Evolutionary conservation across 2,888 invertebrate species (phyloP).

Genomic region (Julus scanicus): DNA sequence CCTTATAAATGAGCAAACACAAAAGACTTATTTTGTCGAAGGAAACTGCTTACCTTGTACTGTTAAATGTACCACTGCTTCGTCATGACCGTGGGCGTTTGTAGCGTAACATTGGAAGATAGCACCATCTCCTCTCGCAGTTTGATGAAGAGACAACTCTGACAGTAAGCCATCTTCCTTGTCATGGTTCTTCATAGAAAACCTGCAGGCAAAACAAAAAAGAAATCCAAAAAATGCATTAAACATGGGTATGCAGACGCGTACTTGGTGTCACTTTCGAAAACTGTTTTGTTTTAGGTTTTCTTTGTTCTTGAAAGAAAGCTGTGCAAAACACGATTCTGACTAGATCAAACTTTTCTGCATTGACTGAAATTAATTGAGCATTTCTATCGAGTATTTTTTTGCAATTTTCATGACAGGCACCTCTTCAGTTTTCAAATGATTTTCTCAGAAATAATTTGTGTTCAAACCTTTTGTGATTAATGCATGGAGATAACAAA

Average conservation of each 20-base stretch:
- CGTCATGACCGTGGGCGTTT: conserved; percentile 69
- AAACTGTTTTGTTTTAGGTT: neutral
- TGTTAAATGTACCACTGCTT: conserved; percentile 67
- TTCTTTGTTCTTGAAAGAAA: neutral
- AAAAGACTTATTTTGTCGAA: conserved; percentile 41
- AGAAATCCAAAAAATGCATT: conserved; percentile 49
- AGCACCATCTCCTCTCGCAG: conserved; percentile 70
- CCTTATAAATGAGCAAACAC: neutral
- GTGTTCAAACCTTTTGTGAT: neutral
- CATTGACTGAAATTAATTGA: conserved; percentile 24
- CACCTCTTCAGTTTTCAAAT: neutral
- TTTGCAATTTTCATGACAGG: neutral
- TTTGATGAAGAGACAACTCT: conserved; percentile 59
- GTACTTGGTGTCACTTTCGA: conserved; percentile 12
- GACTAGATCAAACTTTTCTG: neutral
- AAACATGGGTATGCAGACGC: conserved; percentile 48
- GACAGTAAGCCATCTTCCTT: conserved; percentile 56
- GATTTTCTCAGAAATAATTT: neutral
- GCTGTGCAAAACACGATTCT: neutral
- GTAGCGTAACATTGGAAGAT: conserved; percentile 68
- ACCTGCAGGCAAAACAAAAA: conserved; percentile 50
- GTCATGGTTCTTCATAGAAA: conserved; percentile 54
- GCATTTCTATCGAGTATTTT: neutral
- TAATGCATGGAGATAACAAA: neutral
- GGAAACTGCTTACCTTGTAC: conserved; percentile 66